Conservation (phyloP, 2,888 invertebrate genomes). For the Dorcus hopei region DNA sequence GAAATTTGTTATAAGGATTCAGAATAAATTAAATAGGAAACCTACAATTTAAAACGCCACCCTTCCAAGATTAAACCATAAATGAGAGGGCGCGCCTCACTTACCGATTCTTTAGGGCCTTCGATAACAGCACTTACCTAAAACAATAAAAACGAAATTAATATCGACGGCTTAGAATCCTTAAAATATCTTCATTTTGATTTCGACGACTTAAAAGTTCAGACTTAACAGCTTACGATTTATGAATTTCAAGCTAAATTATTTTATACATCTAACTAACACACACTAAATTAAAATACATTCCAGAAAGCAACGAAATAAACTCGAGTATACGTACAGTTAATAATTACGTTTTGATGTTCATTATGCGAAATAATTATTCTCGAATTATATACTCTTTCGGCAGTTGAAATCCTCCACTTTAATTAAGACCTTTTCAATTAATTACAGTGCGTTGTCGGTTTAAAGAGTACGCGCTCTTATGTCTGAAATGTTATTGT, state of each 20-base stretch:
- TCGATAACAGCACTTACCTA: slow-evolving; percentile 19
- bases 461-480: neutral
- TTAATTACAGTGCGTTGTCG: slow-evolving; percentile 16
- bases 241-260: no score
- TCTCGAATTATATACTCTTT: slow-evolving; percentile 12
- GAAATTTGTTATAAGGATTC: slow-evolving; percentile 45
- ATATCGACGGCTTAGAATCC: slow-evolving; percentile 14
- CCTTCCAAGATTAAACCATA: slow-evolving; percentile 25
- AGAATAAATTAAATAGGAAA: slow-evolving; percentile 42
- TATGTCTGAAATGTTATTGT: slow-evolving; percentile 13
- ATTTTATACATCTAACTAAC: no score
- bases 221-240: no score
- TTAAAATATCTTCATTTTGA: neutral
- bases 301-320: no score
- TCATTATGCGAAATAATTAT: neutral
- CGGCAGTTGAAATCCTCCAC: slow-evolving; percentile 9
- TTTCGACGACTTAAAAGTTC: no score
- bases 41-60: slow-evolving; percentile 28
- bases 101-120: slow-evolving; percentile 9
- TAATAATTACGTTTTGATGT: no score
- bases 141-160: slow-evolving; percentile 21
- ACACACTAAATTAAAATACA: no score
- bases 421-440: slow-evolving; percentile 12
- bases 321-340: no score
- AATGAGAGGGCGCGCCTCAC: slow-evolving; percentile 10